phyloP scores from a whole-genome alignment of 2,888 invertebrate species.

The Oscheius sp. region DNA sequence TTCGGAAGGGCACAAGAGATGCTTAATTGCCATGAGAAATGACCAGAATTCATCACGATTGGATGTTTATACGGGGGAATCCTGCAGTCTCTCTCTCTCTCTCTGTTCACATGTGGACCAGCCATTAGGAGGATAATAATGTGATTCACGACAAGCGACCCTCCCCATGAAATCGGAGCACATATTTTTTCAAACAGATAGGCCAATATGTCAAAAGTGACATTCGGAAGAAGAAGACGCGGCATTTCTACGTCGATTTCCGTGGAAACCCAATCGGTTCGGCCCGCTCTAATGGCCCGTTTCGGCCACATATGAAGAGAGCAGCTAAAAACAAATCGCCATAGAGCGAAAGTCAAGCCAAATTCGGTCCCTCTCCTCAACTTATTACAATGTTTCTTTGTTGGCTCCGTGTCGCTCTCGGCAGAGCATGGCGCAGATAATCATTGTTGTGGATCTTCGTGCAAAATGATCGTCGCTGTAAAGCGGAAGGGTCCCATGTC shows the following conservation, averaged over 20 bases:
- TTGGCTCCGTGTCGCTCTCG: too few species aligned
- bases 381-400: too few species aligned
- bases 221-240: slow-evolving; percentile 28
- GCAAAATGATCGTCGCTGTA: slow-evolving; percentile 28
- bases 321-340: not conserved
- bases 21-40: too few species aligned
- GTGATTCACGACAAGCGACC: too few species aligned
- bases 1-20: too few species aligned
- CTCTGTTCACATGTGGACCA: too few species aligned
- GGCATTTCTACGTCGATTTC: slow-evolving; percentile 35
- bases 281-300: slow-evolving; percentile 32
- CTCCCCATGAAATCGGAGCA: not conserved
- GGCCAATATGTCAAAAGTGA: slow-evolving; percentile 13
- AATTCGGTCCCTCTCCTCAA: too few species aligned
- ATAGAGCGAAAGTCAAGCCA: too few species aligned
- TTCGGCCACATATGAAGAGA: slow-evolving; percentile 35
- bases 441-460: slow-evolving; percentile 28
- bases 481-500: slow-evolving; percentile 27
- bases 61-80: too few species aligned
- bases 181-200: slow-evolving; percentile 13
- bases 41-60: too few species aligned
- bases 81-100: too few species aligned
- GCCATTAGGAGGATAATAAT: too few species aligned
- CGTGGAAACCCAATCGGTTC: slow-evolving; percentile 37
- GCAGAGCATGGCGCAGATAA: not conserved